These are phyloP conservation scores for Dreissena rostriformis DNA, from an alignment of 1,140 invertebrate species.

Conservation along the genomic window DNA sequence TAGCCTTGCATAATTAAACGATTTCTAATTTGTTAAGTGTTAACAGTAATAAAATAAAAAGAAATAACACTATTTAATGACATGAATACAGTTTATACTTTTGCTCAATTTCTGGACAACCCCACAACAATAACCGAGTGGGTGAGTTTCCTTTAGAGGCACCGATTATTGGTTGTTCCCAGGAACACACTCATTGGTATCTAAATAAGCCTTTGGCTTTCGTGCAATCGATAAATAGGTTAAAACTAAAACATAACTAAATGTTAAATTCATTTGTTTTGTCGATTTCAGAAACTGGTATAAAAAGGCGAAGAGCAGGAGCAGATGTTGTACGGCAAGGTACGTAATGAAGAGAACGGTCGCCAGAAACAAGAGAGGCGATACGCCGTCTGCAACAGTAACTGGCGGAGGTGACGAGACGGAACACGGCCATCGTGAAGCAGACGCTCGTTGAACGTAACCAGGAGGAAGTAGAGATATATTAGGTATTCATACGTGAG, in stretches of 20 bases:
- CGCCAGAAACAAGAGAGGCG: conserved; percentile 75
- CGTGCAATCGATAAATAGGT: too few relatives aligned
- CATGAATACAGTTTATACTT: too few relatives aligned
- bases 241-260: background rate
- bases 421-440: conserved; percentile 71
- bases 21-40: too few relatives aligned
- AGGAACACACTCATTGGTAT: too few relatives aligned
- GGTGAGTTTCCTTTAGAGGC: too few relatives aligned
- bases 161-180: too few relatives aligned
- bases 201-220: too few relatives aligned
- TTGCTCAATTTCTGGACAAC: too few relatives aligned
- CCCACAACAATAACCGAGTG: too few relatives aligned
- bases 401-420: conserved; percentile 64
- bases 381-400: conserved; percentile 70
- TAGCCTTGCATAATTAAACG: too few relatives aligned
- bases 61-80: too few relatives aligned
- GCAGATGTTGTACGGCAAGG: conserved; percentile 70
- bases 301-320: conserved; percentile 75
- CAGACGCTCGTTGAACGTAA: conserved; percentile 65
- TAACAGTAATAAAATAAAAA: too few relatives aligned
- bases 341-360: conserved; percentile 73
- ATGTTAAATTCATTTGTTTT: background rate
- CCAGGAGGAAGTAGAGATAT: conserved; percentile 68
- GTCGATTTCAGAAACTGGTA: conserved; percentile 74
- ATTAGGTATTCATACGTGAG: conserved; percentile 71